These are phyloP conservation scores for Gymnorhina tibicen DNA, from an alignment of 2,113 vertebrate genomes.

Conservation along the genomic window DNA sequence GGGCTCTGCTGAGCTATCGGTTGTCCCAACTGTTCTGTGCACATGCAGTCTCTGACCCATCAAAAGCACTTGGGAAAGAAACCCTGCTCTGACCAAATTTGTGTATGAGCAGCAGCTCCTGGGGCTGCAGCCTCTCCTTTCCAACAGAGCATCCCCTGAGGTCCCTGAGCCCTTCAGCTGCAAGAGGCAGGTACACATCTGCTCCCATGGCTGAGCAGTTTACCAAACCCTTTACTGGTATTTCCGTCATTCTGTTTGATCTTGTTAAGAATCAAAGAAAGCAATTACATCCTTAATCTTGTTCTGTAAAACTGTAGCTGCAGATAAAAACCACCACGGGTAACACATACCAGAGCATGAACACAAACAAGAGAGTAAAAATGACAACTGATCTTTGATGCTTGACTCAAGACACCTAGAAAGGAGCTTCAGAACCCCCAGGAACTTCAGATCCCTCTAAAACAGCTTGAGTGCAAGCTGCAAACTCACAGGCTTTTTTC, in stretches of 20 bases:
- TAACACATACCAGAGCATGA: neutral
- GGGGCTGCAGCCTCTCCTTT: neutral
- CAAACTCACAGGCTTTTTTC: neutral
- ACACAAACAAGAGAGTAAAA: neutral
- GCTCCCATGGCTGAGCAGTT: neutral
- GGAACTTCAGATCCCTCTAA: neutral
- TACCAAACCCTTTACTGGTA: neutral
- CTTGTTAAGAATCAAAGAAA: constrained; percentile 9
- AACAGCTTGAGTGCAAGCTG: neutral
- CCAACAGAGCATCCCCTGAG: neutral
- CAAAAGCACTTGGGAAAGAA: neutral
- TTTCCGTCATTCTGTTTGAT: constrained; percentile 4
- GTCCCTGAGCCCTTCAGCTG: neutral
- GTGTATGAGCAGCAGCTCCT: rapidly evolving
- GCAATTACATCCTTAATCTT: constrained; percentile 55
- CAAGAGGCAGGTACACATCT: rapidly evolving
- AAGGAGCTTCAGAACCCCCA: constrained; percentile 2
- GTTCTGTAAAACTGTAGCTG: neutral
- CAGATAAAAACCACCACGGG: neutral
- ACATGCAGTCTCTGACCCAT: rapidly evolving
- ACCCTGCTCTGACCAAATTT: rapidly evolving
- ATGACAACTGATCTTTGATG: neutral
- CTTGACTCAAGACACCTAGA: neutral
- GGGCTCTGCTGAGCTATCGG: rapidly evolving
- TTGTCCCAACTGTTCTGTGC: rapidly evolving